Evolutionary conservation across 2,797 vertebrate species (phyloP), one percentile per base, ranked within the genome.

Genomic region (Danio choprae): DNA sequence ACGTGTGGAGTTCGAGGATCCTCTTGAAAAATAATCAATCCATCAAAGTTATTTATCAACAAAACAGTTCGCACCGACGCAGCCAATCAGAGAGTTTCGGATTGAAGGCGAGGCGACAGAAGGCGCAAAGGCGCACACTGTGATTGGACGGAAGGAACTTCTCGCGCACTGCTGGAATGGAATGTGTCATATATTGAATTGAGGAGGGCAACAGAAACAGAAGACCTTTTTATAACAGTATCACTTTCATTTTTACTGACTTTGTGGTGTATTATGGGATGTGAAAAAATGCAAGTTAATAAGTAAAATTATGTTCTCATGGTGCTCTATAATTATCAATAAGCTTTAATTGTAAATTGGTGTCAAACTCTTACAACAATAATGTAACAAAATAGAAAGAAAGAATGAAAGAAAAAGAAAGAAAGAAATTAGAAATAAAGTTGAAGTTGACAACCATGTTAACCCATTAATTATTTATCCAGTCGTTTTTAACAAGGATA

Each of bases 11-110:
- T 50, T 82, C 72, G 68, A 51, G 40, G 50, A 78, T 63, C 51
- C 50, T 58, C 44, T 79, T 72, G 56, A 73, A 67, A 60, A 38
- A 50, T 43, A 55, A 44, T 70, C 53, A n/a, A 56, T 64, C 67
- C 70, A 53, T 81, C 72, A 64, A 69, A 74, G 76, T 85, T 81
- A 81, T 83, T 85, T 80, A 81, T 79, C 79, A 83, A 81, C 75
- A 83, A 65, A 81, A 68, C 38, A 75, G 60, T 46, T 18, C 59
- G 36, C 29, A 76, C 4, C 48, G 53, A 9, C 56, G 29, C 65
- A 68, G 11, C 72, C 58, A 83, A 80, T 81, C 82, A 58, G 79
- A 12, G 73, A 6, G 15, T 16, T 29, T 56, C 15, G 7, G 59
- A 20, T 7, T 64, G 18, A 73, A 79, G 72, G 72, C 55, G 59